These are phyloP conservation scores for Apolygus lucorum DNA, from an alignment of 1,140 invertebrate species.

Conservation along the genomic window DNA sequence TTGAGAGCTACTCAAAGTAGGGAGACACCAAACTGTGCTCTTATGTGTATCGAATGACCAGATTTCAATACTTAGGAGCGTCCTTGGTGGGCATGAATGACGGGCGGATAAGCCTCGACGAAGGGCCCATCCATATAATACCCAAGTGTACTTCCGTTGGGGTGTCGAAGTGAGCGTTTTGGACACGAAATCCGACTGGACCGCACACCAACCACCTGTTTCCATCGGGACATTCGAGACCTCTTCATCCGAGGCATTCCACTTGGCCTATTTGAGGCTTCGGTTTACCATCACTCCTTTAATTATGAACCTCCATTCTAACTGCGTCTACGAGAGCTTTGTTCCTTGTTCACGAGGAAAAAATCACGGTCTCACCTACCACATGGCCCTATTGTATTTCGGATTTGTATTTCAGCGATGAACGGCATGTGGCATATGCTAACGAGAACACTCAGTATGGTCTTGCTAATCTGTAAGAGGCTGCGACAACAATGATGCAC, in stretches of 20 bases:
- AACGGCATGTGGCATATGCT: no score
- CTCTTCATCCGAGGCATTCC: not conserved
- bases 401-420: no score
- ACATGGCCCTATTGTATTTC: not conserved
- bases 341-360: not conserved
- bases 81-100: not conserved
- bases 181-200: not conserved
- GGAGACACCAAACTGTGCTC: no score
- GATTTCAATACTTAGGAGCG: no score
- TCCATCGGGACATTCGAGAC: not conserved
- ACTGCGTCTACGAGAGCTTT: no score
- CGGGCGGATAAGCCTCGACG: no score
- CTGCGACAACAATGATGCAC: no score
- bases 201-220: not conserved
- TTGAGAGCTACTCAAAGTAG: no score
- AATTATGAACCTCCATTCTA: not conserved
- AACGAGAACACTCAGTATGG: no score
- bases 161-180: not conserved
- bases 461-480: no score
- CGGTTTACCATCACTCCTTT: not conserved
- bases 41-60: no score
- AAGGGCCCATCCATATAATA: no score
- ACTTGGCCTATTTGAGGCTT: not conserved
- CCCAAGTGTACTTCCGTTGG: not conserved
- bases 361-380: not conserved